Evolutionary conservation across 2,888 invertebrate genomes (phyloP).

Genomic region (Phasia obesa): DNA sequence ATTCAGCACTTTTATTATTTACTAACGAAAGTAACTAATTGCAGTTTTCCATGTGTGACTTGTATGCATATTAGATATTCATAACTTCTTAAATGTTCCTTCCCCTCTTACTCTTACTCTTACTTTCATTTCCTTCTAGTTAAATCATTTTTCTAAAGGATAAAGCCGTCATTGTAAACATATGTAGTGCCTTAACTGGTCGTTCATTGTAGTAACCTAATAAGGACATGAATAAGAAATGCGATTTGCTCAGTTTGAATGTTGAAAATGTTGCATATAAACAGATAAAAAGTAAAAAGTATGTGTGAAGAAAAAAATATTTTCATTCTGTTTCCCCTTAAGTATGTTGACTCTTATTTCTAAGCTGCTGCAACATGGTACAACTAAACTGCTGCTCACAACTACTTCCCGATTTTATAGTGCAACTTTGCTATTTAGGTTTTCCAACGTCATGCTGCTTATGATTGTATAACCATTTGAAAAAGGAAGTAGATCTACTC

Average conservation of each 20-base stretch:
- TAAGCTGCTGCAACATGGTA: too few species aligned
- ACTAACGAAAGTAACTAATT: too few species aligned
- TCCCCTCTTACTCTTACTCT: too few species aligned
- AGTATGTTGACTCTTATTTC: slow-evolving; percentile 46
- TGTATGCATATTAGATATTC: too few species aligned
- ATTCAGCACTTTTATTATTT: too few species aligned
- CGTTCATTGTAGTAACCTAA: slow-evolving; percentile 62
- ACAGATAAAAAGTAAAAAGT: slow-evolving; percentile 14
- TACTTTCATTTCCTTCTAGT: too few species aligned
- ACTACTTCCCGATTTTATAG: background rate
- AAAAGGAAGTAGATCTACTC: slow-evolving; percentile 15
- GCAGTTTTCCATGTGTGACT: too few species aligned
- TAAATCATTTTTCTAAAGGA: slow-evolving; percentile 12
- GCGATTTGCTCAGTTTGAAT: slow-evolving; percentile 62
- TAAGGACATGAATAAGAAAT: slow-evolving; percentile 71
- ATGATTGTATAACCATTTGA: slow-evolving; percentile 10
- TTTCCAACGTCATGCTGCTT: background rate
- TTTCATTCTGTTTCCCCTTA: background rate
- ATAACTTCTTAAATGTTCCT: too few species aligned
- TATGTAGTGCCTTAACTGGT: slow-evolving; percentile 11
- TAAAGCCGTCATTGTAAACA: background rate
- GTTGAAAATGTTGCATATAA: slow-evolving; percentile 34
- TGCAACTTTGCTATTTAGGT: slow-evolving; percentile 24
- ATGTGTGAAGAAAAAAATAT: slow-evolving; percentile 13
- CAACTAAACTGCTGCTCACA: background rate